These are phyloP conservation scores for Metaphire vulgaris DNA, from an alignment of 1,140 invertebrate species.

Conservation along the genomic window DNA sequence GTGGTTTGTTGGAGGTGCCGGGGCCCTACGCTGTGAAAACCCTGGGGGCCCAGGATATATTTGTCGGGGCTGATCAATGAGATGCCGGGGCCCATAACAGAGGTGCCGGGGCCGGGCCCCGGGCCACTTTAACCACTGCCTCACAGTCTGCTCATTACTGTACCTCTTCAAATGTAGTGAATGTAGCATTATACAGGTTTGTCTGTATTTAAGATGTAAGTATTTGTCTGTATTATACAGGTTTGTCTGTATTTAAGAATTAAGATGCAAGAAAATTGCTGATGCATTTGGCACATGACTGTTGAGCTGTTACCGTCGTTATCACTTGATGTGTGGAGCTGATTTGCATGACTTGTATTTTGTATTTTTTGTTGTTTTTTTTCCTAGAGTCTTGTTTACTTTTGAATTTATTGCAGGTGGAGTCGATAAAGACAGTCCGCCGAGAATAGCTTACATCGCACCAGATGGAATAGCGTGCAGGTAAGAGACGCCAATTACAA, in stretches of 20 bases:
- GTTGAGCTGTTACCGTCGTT: not conserved
- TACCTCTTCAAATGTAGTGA: no score
- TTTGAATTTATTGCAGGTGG: conserved; percentile 58
- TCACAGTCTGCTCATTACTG: no score
- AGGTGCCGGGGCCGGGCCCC: no score
- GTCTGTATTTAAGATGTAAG: no score
- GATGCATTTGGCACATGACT: not conserved
- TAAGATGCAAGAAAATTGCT: not conserved
- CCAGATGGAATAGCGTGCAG: conserved; percentile 60
- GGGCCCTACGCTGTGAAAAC: no score
- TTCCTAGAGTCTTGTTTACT: no score
- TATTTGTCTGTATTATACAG: not conserved
- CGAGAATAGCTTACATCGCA: conserved; percentile 57
- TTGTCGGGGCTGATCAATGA: no score
- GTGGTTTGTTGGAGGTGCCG: no score
- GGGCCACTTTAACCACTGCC: no score
- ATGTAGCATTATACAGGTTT: no score
- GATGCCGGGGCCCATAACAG: no score
- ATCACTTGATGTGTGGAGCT: not conserved
- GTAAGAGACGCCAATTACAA: conserved; percentile 35
- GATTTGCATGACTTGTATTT: not conserved
- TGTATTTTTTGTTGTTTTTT: not conserved
- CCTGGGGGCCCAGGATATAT: no score
- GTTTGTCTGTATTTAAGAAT: not conserved
- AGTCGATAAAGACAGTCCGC: conserved; percentile 56